These are phyloP conservation scores for Drosophila putrida DNA, from an alignment of 2,888 invertebrate genomes.

Conservation along the genomic window DNA sequence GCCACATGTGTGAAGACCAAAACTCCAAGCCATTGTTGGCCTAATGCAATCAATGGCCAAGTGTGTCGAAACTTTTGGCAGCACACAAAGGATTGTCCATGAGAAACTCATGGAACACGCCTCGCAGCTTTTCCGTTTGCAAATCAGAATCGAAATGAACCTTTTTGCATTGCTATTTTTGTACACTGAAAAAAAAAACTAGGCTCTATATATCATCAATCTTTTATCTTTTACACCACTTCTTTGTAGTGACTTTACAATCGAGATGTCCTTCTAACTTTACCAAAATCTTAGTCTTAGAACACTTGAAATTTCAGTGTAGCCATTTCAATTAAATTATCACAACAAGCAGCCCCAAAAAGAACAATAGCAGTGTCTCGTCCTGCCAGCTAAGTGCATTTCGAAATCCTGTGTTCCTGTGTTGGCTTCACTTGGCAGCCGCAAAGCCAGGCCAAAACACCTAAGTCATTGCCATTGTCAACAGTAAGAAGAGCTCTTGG, in stretches of 20 bases:
- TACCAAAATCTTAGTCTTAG: too few relatives aligned
- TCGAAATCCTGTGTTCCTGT: constrained; percentile 33
- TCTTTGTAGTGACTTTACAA: too few relatives aligned
- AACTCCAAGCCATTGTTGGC: constrained; percentile 53
- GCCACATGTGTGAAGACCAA: constrained; percentile 39
- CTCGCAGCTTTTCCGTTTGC: constrained; percentile 20
- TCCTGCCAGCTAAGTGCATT: constrained; percentile 66
- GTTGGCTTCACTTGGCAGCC: constrained; percentile 40
- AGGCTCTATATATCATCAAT: too few relatives aligned
- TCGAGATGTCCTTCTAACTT: too few relatives aligned
- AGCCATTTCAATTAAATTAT: constrained; percentile 81
- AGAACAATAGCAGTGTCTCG: constrained; percentile 60
- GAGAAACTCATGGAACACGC: constrained; percentile 4
- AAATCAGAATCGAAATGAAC: constrained; percentile 52
- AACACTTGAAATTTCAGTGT: not conserved
- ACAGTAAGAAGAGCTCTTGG: constrained; percentile 9
- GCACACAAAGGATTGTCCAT: not conserved
- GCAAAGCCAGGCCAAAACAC: constrained; percentile 49
- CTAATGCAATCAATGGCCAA: constrained; percentile 70
- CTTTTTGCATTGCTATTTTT: constrained; percentile 60
- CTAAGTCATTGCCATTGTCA: constrained; percentile 64
- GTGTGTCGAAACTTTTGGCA: constrained; percentile 46
- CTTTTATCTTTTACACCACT: too few relatives aligned
- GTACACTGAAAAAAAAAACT: too few relatives aligned
- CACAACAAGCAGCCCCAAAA: constrained; percentile 66